Evolutionary conservation across 2,113 vertebrate genomes (phyloP).

Genomic region (Isurus oxyrinchus): DNA sequence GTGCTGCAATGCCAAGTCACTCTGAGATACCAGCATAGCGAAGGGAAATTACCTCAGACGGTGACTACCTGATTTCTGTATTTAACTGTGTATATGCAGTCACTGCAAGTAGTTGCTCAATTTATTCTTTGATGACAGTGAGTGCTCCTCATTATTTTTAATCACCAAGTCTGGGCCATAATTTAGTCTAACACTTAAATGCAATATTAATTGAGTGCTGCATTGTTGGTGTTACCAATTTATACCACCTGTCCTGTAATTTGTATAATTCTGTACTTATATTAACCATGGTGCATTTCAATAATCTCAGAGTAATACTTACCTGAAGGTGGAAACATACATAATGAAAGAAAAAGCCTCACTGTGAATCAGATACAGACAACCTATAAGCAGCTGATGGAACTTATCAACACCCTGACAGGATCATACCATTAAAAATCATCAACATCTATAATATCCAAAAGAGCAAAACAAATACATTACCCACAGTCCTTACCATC

Average conservation of each 20-base stretch:
- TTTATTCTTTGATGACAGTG: neutral
- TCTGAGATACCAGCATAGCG: neutral
- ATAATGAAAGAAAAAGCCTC: neutral
- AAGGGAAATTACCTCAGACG: neutral
- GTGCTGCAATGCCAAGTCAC: neutral
- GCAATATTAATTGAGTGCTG: too few relatives aligned
- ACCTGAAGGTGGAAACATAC: neutral
- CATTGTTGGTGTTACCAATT: too few relatives aligned
- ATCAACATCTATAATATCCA: neutral
- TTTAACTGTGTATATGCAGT: neutral
- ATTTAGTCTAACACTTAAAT: neutral
- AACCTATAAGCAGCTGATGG: neutral
- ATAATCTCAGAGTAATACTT: neutral
- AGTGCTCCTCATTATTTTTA: neutral
- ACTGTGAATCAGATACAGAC: neutral
- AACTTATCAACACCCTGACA: neutral
- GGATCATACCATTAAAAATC: neutral
- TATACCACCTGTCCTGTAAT: neutral
- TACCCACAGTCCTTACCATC: conserved; percentile 65
- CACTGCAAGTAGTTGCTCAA: neutral
- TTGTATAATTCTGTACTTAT: neutral
- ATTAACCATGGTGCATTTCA: neutral
- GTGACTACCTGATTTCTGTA: too few relatives aligned
- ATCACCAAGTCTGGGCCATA: neutral
- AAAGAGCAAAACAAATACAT: neutral